phyloP scores from a whole-genome alignment of 2,888 invertebrate genomes.

The Lumbricus terrestris region DNA sequence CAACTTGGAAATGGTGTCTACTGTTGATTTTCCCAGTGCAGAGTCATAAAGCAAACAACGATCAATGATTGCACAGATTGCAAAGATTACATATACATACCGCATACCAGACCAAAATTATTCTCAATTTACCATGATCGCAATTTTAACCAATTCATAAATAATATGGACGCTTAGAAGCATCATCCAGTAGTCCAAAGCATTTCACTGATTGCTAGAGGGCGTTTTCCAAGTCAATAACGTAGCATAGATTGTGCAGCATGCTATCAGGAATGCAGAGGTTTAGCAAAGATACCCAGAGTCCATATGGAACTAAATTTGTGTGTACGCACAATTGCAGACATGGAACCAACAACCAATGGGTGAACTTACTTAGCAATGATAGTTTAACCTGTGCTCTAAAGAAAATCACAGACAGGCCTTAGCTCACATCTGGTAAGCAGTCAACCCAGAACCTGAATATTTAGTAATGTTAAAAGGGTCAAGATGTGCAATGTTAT shows the following conservation, averaged over 20 bases:
- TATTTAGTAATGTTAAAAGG: no score
- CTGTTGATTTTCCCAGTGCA: not conserved
- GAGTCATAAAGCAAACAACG: not conserved
- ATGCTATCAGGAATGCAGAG: not conserved
- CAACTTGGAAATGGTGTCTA: not conserved
- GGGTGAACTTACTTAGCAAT: not conserved
- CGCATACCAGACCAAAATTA: not conserved
- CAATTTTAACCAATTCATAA: constrained; percentile 3
- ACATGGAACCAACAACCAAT: not conserved
- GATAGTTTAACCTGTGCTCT: not conserved
- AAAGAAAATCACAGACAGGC: not conserved
- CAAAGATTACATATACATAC: no score
- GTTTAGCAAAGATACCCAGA: not conserved
- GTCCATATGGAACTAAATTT: not conserved
- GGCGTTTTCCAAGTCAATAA: not conserved
- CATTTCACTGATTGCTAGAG: not conserved
- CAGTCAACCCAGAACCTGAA: no score
- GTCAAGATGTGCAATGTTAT: no score
- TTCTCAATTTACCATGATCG: not conserved
- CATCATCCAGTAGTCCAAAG: not conserved
- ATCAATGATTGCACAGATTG: no score
- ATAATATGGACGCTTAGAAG: not conserved
- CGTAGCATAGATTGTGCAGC: not conserved
- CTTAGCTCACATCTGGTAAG: no score
- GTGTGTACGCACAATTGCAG: not conserved